These are phyloP conservation scores for Sphenopsis melanotis DNA, from an alignment of 2,797 vertebrate genomes.

Conservation along the genomic window DNA sequence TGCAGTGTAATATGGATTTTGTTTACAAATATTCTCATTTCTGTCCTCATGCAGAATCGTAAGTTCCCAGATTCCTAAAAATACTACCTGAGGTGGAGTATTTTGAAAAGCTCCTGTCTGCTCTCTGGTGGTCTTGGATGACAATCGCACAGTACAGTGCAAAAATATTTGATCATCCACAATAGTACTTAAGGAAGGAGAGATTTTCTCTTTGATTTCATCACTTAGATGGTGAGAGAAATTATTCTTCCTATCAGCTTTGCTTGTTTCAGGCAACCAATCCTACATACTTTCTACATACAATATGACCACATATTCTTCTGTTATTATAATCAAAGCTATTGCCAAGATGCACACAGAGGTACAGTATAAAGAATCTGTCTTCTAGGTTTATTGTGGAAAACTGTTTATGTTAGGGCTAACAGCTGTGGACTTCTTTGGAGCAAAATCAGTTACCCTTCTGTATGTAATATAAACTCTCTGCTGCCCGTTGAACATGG, in stretches of 20 bases:
- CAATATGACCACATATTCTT: neutral
- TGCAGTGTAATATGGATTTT: neutral
- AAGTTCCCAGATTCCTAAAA: neutral
- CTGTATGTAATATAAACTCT: neutral
- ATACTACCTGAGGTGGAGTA: neutral
- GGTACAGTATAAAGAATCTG: neutral
- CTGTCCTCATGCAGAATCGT: neutral
- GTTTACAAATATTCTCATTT: neutral
- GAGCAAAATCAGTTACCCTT: neutral
- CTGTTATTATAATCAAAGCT: neutral
- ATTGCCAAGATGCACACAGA: neutral
- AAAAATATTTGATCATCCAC: neutral
- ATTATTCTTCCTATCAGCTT: neutral
- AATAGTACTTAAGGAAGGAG: neutral
- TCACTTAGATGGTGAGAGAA: neutral
- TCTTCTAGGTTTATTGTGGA: neutral
- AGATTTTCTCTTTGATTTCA: neutral
- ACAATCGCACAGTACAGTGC: neutral
- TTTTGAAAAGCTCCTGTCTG: neutral
- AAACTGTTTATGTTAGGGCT: neutral
- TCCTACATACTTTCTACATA: neutral
- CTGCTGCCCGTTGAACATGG: neutral
- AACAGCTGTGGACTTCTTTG: neutral
- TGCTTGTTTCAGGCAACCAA: neutral
- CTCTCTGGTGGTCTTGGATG: conserved; percentile 17